Evolutionary conservation across 2,113 vertebrate genomes (phyloP).

Genomic region (Odocoileus hemionus): DNA sequence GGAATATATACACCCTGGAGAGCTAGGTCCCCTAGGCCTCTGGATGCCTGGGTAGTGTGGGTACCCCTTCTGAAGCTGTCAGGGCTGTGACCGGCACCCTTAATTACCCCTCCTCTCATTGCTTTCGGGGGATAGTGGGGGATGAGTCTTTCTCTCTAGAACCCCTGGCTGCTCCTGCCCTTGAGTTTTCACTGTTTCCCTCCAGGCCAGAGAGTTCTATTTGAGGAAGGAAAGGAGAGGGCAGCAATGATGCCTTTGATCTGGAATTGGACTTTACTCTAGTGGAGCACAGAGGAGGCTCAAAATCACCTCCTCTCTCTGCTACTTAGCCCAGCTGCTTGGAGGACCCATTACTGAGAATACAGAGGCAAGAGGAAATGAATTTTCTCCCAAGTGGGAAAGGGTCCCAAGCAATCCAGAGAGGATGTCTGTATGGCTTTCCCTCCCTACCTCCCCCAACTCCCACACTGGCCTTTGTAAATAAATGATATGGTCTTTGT

Average conservation of each 20-base stretch:
- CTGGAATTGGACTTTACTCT: background rate
- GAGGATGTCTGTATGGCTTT: background rate
- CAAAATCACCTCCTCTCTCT: background rate
- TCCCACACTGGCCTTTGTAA: conserved; percentile 66
- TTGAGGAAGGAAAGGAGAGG: conserved; percentile 2
- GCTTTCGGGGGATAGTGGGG: background rate
- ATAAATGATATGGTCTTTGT: conserved; percentile 67
- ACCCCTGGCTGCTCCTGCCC: background rate
- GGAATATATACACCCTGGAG: background rate
- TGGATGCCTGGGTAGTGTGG: background rate
- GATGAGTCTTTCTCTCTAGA: background rate
- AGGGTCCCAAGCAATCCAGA: background rate
- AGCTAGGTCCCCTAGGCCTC: background rate
- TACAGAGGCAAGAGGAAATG: background rate
- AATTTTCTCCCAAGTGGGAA: background rate
- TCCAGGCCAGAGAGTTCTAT: background rate
- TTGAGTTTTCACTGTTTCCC: background rate
- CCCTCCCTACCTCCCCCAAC: background rate
- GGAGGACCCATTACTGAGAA: background rate
- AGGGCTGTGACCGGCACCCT: background rate
- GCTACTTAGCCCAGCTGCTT: background rate
- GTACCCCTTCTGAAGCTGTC: background rate
- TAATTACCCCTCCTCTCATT: background rate
- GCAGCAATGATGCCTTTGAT: background rate
- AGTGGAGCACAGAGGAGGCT: background rate